Conservation (phyloP, 2,113 vertebrate genomes). For the Tenebrosternarchus preto region DNA sequence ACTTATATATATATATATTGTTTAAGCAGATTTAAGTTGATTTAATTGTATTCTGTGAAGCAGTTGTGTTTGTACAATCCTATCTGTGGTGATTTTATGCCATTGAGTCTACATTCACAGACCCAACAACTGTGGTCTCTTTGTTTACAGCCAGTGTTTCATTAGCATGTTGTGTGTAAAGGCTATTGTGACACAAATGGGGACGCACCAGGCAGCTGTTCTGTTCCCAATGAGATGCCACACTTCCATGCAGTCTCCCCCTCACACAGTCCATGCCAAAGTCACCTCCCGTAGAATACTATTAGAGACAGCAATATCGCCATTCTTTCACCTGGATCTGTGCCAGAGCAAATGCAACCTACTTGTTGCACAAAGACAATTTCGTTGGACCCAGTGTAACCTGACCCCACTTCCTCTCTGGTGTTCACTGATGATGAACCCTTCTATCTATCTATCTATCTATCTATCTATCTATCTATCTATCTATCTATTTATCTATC, state of each 20-base stretch:
- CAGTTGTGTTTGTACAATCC: constrained; percentile 13
- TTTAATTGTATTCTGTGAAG: not conserved
- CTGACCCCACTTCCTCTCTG: constrained; percentile 6
- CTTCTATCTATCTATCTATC: too few species aligned
- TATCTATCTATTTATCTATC: too few species aligned
- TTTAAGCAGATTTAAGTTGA: too few species aligned
- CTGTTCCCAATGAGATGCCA: constrained; percentile 53
- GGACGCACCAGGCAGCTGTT: constrained; percentile 57
- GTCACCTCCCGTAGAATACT: constrained; percentile 28
- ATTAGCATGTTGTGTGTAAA: constrained; percentile 62
- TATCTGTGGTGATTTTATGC: constrained; percentile 21
- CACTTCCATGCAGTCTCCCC: constrained; percentile 41
- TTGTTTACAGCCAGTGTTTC: constrained; percentile 60
- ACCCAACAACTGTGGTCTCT: constrained; percentile 48
- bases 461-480: too few species aligned
- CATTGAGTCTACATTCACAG: constrained; percentile 17
- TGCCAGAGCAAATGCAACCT: not conserved
- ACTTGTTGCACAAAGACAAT: constrained; percentile 42
- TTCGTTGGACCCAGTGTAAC: not conserved
- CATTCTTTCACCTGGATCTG: not conserved
- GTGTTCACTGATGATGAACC: constrained; percentile 58
- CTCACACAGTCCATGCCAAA: constrained; percentile 19
- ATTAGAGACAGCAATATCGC: not conserved
- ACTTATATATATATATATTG: too few species aligned
- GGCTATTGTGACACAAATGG: constrained; percentile 56